These are phyloP conservation scores for Polyergus mexicanus DNA, from an alignment of 1,140 invertebrate species.

Conservation along the genomic window DNA sequence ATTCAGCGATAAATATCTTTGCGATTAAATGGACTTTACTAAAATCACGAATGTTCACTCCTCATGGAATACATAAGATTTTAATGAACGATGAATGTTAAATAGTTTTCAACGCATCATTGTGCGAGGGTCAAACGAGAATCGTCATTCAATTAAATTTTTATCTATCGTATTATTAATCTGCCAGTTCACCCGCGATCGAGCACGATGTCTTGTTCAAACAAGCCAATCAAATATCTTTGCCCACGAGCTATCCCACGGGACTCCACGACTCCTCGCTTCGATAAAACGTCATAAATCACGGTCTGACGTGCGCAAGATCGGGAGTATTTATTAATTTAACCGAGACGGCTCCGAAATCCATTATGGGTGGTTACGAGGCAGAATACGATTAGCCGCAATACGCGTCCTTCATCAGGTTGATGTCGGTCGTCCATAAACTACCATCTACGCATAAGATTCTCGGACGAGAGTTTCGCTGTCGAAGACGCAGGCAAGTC, in stretches of 20 bases:
- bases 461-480: constrained; percentile 40
- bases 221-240: constrained; percentile 63
- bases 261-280: constrained; percentile 58
- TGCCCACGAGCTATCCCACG: constrained; percentile 40
- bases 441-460: constrained; percentile 38
- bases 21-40: not conserved
- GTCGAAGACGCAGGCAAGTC: constrained; percentile 53
- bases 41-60: not conserved
- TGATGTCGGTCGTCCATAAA: constrained; percentile 45
- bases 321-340: constrained; percentile 72
- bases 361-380: constrained; percentile 70
- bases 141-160: constrained; percentile 63
- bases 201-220: constrained; percentile 59
- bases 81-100: constrained; percentile 56
- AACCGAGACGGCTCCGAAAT: constrained; percentile 61
- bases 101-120: constrained; percentile 24
- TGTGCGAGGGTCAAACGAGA: constrained; percentile 7
- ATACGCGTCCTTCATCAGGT: constrained; percentile 38
- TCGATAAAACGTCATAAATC: constrained; percentile 69
- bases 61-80: constrained; percentile 19
- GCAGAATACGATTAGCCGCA: constrained; percentile 72
- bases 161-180: constrained; percentile 64
- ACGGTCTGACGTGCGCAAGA: constrained; percentile 55
- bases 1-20: not conserved
- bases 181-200: constrained; percentile 57